phyloP scores from a whole-genome alignment of 1,140 invertebrate genomes.

The Platyscapa corneri region DNA sequence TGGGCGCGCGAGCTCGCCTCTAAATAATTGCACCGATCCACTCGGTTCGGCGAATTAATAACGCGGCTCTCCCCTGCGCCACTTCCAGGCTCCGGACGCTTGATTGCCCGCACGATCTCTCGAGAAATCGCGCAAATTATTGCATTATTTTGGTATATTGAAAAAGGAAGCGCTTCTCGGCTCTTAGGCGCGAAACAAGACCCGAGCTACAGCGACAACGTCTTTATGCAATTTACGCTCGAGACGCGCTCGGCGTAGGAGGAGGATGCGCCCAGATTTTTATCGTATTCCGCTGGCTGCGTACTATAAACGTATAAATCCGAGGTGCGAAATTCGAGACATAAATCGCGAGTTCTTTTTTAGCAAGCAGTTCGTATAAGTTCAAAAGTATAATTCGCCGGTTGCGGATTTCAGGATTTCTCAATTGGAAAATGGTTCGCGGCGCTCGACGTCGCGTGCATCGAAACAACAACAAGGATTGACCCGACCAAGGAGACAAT shows the following conservation, averaged over 20 bases:
- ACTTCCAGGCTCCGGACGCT: too few species aligned
- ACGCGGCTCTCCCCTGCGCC: too few species aligned
- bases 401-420: neutral
- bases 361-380: neutral
- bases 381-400: neutral
- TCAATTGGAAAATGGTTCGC: neutral
- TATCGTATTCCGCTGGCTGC: neutral
- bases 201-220: neutral
- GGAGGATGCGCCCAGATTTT: neutral
- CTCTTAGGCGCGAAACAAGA: neutral
- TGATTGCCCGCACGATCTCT: too few species aligned
- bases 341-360: constrained; percentile 3
- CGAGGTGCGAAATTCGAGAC: constrained; percentile 58
- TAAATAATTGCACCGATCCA: too few species aligned
- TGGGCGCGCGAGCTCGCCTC: too few species aligned
- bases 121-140: too few species aligned
- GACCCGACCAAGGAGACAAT: too few species aligned
- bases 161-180: too few species aligned
- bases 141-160: too few species aligned
- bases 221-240: neutral
- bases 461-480: too few species aligned
- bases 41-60: too few species aligned
- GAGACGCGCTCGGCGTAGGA: neutral
- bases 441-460: too few species aligned
- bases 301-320: constrained; percentile 51